Base-by-base conservation (phyloP, 2,888 invertebrate genomes). In the Scrobipalpa atriplicella region DNA sequence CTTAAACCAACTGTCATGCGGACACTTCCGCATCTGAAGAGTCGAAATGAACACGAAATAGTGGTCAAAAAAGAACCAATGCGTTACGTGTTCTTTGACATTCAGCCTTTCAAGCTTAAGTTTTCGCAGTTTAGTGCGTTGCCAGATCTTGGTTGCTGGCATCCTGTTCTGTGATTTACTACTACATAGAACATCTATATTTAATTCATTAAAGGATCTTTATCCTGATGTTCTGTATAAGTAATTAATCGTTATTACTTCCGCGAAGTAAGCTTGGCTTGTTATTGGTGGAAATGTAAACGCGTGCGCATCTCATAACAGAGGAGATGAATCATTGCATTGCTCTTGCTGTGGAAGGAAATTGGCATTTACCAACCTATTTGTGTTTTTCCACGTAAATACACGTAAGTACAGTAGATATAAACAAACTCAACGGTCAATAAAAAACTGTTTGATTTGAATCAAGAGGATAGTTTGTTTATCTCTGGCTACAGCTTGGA, bases 161-260 rank as follows among this genome's bases (percentile, higher is more conserved):
- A 29, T 11, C 21, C 19, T 54, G 21, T 19, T 2, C 6, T 3
- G 19, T 19, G 54, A 10, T 19, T 54, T 21, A 21, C 18, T 54
- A 74, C 74, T 75, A 74, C 58, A 47, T 61, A 62, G 29, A 29
- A n/a, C 11, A 11, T 9, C 21, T 16, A 58, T 58, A 38, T 58
- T 58, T 58, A 38, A 58, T 58, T 58, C 58, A 58, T 58, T 1
- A 58, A 38, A 38, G 38, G 36, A 58, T 58, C 36, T 36, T 51
- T 47, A 51, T 58, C 58, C 38, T 58, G 56, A 38, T 58, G 58
- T 58, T 58, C 58, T 58, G 58, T 38, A 58, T 58, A 58, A 58
- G 58, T 29, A 56, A 56, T 56, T 29, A 56, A 56, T 11, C 56
- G n/a, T 56, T n/a, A 19, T 13, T 56, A 58, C 58, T 58, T 58